Base-by-base conservation (phyloP, 2,113 vertebrate species). In the Plotosus lineatus region DNA sequence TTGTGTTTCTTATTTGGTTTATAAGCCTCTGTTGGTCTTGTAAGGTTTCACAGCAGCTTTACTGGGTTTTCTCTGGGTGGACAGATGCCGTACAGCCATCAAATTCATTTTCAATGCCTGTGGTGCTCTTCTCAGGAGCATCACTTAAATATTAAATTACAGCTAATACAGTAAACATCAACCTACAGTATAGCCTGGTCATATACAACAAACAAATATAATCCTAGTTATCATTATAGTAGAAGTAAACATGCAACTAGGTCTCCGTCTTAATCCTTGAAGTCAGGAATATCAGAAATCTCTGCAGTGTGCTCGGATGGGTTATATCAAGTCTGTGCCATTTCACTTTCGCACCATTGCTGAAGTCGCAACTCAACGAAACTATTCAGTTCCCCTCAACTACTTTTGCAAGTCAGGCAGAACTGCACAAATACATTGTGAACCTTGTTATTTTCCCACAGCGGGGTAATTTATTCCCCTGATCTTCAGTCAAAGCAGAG, bases 401-500 rank as follows among this genome's bases (percentile, higher is more conserved):
- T 55, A 5, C n/a, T 50, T 61, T 63, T 51, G 33, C 78, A 60
- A 56, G 53, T 58, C 66, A 28, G 8, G 36, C 21, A 40, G 11
- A 63, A 81, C 55, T 63, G 53, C 75, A 58, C 68, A 75, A 79
- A 78, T 46, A 48, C 4, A 31, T 14, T 53, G 63, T 71, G 80
- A 79, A 71, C 23, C 74, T 44, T 76, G 55, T 76, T 76, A 58
- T 44, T 75, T 75, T 44, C 51, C n/a, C 36, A 44, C 56, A 46
- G 79, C 44, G 17, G 33, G 33, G 44, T 75, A 56, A 82, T 61
- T 77, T 71, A 46, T 74, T 65, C 72, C 55, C 77, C 82, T 76
- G 80, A 82, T 85, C 76, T 82, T 63, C 38, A 56, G 8, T 74
- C 75, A 72, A 85, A 77, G 38, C 53, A 26, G 26, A 50, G 53